These are phyloP conservation scores for Zootermopsis nevadensis DNA, from an alignment of 2,888 invertebrate genomes.

Conservation along the genomic window DNA sequence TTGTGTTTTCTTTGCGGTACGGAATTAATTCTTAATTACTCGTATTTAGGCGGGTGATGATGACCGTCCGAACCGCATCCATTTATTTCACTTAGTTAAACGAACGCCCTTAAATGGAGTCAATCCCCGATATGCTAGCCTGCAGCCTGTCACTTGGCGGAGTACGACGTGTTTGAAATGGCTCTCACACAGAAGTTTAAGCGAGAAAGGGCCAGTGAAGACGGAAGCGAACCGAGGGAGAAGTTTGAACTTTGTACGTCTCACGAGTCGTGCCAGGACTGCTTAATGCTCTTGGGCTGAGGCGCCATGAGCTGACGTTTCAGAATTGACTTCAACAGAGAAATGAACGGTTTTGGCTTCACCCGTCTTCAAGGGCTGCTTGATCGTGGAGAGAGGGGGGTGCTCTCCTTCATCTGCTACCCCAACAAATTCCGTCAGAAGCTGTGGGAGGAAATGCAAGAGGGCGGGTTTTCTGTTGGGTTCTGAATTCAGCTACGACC, in stretches of 20 bases:
- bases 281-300: not conserved
- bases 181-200: not conserved
- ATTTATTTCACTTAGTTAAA: too few relatives aligned
- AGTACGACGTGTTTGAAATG: not conserved
- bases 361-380: slow-evolving; percentile 12
- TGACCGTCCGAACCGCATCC: too few relatives aligned
- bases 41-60: too few relatives aligned
- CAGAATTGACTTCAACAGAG: not conserved
- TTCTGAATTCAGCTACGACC: not conserved
- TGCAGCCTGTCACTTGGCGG: too few relatives aligned
- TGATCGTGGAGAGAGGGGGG: not conserved
- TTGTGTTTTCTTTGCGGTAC: too few relatives aligned
- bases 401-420: not conserved
- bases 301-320: not conserved
- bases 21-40: too few relatives aligned
- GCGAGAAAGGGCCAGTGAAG: not conserved
- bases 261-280: slow-evolving; percentile 8
- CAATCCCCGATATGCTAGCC: too few relatives aligned
- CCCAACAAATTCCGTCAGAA: not conserved
- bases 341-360: slow-evolving; percentile 34
- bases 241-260: slow-evolving; percentile 18
- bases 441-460: not conserved
- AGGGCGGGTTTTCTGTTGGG: not conserved
- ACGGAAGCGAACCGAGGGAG: not conserved
- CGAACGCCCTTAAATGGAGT: too few relatives aligned